phyloP scores from a whole-genome alignment of 2,113 vertebrate species.

The Sigmodon hispidus region DNA sequence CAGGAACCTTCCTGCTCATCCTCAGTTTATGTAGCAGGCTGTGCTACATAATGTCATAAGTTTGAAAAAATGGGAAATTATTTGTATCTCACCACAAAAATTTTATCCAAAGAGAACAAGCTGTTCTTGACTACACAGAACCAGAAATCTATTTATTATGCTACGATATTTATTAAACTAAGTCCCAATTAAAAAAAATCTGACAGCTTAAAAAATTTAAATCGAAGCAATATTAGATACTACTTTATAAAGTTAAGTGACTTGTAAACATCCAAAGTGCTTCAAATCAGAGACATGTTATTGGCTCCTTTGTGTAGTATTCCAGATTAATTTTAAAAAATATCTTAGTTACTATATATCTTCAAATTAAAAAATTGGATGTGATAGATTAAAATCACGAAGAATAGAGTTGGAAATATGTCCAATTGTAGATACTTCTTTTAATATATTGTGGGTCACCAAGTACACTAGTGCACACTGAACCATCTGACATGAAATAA shows the following conservation, averaged over 20 bases:
- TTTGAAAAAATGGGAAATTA: constrained; percentile 67
- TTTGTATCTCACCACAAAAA: constrained; percentile 67
- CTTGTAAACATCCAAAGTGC: background rate
- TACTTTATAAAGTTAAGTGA: constrained; percentile 46
- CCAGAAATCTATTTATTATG: constrained; percentile 40
- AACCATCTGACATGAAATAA: background rate
- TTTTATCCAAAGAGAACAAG: constrained; percentile 58
- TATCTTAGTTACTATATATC: background rate
- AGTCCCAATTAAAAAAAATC: constrained; percentile 54
- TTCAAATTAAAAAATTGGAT: constrained; percentile 1
- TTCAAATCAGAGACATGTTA: background rate
- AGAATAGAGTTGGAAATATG: background rate
- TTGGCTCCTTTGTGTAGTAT: background rate
- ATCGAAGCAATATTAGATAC: background rate
- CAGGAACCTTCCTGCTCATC: constrained; percentile 62
- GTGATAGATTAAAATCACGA: background rate
- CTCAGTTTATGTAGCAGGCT: constrained; percentile 63
- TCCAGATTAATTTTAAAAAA: constrained; percentile 10
- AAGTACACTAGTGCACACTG: background rate
- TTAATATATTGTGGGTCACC: background rate
- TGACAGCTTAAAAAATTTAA: constrained; percentile 49
- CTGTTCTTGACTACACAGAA: constrained; percentile 50
- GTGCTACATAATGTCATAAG: constrained; percentile 71
- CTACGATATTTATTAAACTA: constrained; percentile 60
- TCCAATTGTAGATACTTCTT: background rate